Evolutionary conservation across 2,888 invertebrate species (phyloP).

Genomic region (Ptychoptera albimana): DNA sequence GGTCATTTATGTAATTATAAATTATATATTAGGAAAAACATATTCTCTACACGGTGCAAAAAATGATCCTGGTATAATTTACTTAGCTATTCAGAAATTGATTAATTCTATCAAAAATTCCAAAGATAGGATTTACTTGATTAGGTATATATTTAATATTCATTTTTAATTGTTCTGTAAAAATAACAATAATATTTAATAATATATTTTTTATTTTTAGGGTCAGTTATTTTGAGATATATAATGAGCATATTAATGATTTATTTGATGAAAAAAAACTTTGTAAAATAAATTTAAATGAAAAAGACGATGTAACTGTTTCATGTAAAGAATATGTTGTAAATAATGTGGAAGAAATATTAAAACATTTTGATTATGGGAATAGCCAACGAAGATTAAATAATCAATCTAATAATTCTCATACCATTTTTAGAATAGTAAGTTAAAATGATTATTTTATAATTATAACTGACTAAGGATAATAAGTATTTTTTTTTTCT

Average conservation of each 20-base stretch:
- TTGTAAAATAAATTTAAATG: conserved; percentile 45
- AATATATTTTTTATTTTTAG: conserved; percentile 19
- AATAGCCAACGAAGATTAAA: conserved; percentile 62
- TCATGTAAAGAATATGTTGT: conserved; percentile 48
- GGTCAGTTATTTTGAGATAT: conserved; percentile 76
- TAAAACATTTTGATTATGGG: conserved; percentile 42
- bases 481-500: too few species aligned
- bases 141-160: conserved; percentile 33
- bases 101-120: conserved; percentile 47
- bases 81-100: conserved; percentile 50
- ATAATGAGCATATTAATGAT: conserved; percentile 71
- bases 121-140: conserved; percentile 52
- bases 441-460: too few species aligned
- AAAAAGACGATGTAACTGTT: conserved; percentile 40
- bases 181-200: too few species aligned
- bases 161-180: too few species aligned
- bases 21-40: conserved; percentile 40
- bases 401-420: conserved; percentile 74
- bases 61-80: conserved; percentile 56
- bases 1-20: background rate
- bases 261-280: conserved; percentile 43
- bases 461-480: too few species aligned
- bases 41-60: conserved; percentile 66
- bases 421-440: conserved; percentile 66
- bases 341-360: conserved; percentile 42